A percentile compares a stretch with the other conserved stretches of the same genome.
Evolutionary conservation across 2,797 vertebrate genomes (phyloP).

Genomic region (Enteromius mattozi): DNA sequence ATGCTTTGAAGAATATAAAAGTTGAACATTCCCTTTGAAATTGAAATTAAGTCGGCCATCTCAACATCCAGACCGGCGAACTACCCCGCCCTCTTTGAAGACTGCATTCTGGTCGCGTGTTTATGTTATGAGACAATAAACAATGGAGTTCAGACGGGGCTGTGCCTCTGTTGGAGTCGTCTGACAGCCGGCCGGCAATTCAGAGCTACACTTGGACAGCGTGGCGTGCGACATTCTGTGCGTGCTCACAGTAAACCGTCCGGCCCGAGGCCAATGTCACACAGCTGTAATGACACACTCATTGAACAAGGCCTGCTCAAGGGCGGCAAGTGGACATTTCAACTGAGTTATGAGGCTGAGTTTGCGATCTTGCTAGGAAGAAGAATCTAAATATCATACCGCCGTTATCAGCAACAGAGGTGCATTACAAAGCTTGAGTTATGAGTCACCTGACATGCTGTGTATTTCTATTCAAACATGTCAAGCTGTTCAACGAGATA

Average conservation of each 20-base stretch:
- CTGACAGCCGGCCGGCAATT: conserved; percentile 51
- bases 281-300: conserved; percentile 47
- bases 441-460: conserved; percentile 24
- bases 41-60: neutral
- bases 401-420: conserved; percentile 26
- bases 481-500: conserved; percentile 20
- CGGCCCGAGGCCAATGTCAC: conserved; percentile 27
- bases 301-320: conserved; percentile 32
- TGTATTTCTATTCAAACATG: conserved; percentile 8
- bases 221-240: conserved; percentile 1
- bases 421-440: conserved; percentile 10
- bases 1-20: neutral
- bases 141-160: conserved; percentile 48
- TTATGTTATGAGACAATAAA: conserved; percentile 57
- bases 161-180: conserved; percentile 27
- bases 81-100: conserved; percentile 29
- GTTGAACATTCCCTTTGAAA: neutral
- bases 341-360: neutral
- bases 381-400: conserved; percentile 31
- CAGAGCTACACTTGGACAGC: neutral
- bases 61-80: neutral
- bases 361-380: neutral
- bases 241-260: conserved; percentile 15
- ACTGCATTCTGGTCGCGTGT: conserved; percentile 30
- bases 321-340: conserved; percentile 15